Evolutionary conservation across 2,888 invertebrate species (phyloP), one percentile per base, ranked within the genome.

Genomic region (Tetheella fluctuosa): DNA sequence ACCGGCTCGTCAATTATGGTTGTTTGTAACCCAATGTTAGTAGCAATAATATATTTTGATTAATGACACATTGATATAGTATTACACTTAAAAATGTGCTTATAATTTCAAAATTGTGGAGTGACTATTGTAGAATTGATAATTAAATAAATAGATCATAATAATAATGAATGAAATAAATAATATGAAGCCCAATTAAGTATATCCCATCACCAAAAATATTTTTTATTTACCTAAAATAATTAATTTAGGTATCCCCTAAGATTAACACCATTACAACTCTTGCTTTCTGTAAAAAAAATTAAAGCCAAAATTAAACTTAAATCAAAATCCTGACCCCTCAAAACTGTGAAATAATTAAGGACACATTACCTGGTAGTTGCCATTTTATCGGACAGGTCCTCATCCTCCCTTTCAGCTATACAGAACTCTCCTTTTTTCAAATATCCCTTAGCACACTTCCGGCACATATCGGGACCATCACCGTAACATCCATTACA

Each of bases 401-500:
- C 88, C n/a, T 86, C 85, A 23, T 83, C 83, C 23, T 82, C 85
- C 57, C 84, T 90, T 88, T 94, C 94, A 94, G 97, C 95, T 65
- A 96, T 92, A 88, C 98, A 98, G 68, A 96, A 94, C 65, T 96
- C 96, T 63, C 96, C 96, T 68, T 95, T 94, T 65, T 95, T 93
- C 12, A 94, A 91, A 83, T 94, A 97, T 7, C 96, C 97, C 17
- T 94, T 89, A 0, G 96, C 96, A 93, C 99, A 99, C 78, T 95
- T 93, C 34, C 94, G 92, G 86, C 99, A 99, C 95, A 97, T 97
- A 84, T 98, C 98, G 0, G 98, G 97, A 0, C 98, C 98, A 85
- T 97, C 97, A 0, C 98, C 98, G 59, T 95, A 94, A 81, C 99
- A 99, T 0, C 96, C 96, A 55, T 94, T 89, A 81, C 98, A 99